Evolutionary conservation across 2,888 invertebrate genomes (phyloP).

Genomic region (Cremastinae sp.): DNA sequence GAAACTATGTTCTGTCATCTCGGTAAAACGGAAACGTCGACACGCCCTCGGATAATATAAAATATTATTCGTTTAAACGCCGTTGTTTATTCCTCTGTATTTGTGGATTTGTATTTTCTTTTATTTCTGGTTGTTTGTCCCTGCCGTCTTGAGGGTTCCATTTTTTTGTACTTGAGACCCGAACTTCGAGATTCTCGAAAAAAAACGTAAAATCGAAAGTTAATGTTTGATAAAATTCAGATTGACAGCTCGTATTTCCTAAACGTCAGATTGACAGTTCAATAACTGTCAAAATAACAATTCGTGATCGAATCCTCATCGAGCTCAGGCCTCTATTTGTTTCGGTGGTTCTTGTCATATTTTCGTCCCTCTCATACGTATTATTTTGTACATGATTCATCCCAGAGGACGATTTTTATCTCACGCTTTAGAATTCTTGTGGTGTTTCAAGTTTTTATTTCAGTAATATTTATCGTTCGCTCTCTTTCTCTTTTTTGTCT

Average conservation of each 20-base stretch:
- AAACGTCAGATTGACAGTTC: too few species aligned
- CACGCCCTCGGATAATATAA: slow-evolving; percentile 69
- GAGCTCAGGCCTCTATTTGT: background rate
- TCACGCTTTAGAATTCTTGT: slow-evolving; percentile 55
- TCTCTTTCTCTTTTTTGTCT: slow-evolving; percentile 20
- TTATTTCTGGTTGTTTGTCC: slow-evolving; percentile 28
- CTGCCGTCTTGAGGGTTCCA: slow-evolving; percentile 34
- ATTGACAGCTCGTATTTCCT: too few species aligned
- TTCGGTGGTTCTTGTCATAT: slow-evolving; percentile 34
- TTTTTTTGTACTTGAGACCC: slow-evolving; percentile 4
- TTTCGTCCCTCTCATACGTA: slow-evolving; percentile 41
- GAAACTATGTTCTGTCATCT: slow-evolving; percentile 69
- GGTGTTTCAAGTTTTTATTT: slow-evolving; percentile 37
- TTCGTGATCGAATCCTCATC: too few species aligned
- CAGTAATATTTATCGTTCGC: slow-evolving; percentile 55
- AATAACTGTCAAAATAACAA: too few species aligned
- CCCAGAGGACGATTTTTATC: slow-evolving; percentile 39
- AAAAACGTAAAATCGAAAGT: background rate
- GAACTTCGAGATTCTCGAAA: background rate
- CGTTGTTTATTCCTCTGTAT: slow-evolving; percentile 41
- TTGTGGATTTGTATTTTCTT: slow-evolving; percentile 31
- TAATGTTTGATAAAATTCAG: too few species aligned
- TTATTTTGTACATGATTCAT: slow-evolving; percentile 55
- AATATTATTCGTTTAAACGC: slow-evolving; percentile 66
- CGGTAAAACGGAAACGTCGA: slow-evolving; percentile 66